Base-by-base conservation (phyloP, 2,888 invertebrate genomes). In the Plebejus argus region DNA sequence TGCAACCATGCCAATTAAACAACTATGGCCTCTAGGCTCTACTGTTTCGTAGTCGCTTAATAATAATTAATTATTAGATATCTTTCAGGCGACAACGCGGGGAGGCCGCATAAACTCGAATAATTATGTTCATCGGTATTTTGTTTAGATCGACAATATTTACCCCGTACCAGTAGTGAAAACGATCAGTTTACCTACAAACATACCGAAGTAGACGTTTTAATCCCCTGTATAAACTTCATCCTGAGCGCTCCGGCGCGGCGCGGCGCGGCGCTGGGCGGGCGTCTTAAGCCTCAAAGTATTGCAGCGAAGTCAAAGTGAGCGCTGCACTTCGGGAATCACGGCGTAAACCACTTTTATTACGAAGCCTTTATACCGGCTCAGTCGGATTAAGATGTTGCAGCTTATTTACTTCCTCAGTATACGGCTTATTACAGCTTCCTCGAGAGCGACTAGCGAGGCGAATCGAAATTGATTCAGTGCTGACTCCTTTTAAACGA, bases 141-240 rank as follows among this genome's bases (percentile, higher is more conserved):
- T 56, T 56, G 56, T 56, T 56, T 6, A 56, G 56, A 18, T 18
- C n/a, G 56, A n/a, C 7, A 56, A 56, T 56, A n/a, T n/a, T n/a
- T n/a, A n/a, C n/a, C n/a, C n/a, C n/a, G n/a, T n/a, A 56, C 18
- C 18, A 20, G 7, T 58, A 58, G 3, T 58, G 58, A 10, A 61
- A 23, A 23, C 23, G 61, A 61, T 23, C 23, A 23, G 61, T 15
- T 23, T 66, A 66, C 66, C 66, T 66, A 18, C 66, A 15, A 61
- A 61, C 20, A 23, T 12, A 61, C 35, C 70, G 53, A 53, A 39
- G 70, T 56, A 56, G 78, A 53, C 75, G 77, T 74, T 84, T 86
- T 88, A 87, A 91, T 91, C 90, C 88, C 87, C 87, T 87, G 89
- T 88, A 89, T 88, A 91, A 91, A 91, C 91, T 90, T 89, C 88